Percentiles rank a stretch among this genome's conserved stretches.
phyloP scores from a whole-genome alignment of 2,113 vertebrate species.

The Cephalopholis sonnerati region DNA sequence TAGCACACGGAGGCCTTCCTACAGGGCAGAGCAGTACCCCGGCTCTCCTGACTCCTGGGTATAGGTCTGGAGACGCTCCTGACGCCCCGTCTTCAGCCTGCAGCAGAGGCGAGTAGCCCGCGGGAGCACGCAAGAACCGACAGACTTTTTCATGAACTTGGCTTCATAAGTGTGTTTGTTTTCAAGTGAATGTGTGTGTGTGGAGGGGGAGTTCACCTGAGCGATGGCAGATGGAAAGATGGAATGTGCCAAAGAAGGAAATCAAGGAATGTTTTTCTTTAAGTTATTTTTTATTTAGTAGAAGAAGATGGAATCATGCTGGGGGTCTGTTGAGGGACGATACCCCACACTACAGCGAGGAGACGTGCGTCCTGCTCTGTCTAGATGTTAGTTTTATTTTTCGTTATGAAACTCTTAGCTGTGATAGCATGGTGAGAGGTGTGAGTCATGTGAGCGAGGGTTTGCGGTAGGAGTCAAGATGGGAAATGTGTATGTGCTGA shows the following conservation, averaged over 20 bases:
- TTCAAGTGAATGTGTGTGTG: constrained; percentile 72
- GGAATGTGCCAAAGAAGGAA: constrained; percentile 90
- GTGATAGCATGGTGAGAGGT: constrained; percentile 90
- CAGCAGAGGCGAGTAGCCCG: constrained; percentile 2
- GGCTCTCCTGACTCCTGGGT: constrained; percentile 99
- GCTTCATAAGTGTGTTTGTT: constrained; percentile 77
- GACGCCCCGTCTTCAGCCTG: background rate
- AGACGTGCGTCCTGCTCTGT: constrained; percentile 80
- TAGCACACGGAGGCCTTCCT: constrained; percentile 93
- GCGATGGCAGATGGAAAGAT: constrained; percentile 80
- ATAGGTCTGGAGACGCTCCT: constrained; percentile 76
- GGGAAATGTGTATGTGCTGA: constrained; percentile 84
- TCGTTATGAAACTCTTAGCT: constrained; percentile 83
- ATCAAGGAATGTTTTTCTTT: constrained; percentile 78
- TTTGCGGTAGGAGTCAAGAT: constrained; percentile 86
- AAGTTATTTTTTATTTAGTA: constrained; percentile 65
- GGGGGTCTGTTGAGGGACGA: constrained; percentile 45
- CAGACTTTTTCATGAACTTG: constrained; percentile 73
- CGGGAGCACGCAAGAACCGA: constrained; percentile 22
- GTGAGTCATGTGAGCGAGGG: constrained; percentile 90
- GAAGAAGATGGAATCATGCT: constrained; percentile 72
- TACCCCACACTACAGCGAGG: constrained; percentile 47
- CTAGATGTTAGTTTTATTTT: constrained; percentile 90
- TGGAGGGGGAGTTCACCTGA: constrained; percentile 60
- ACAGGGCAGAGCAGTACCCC: constrained; percentile 95